Base-by-base conservation (phyloP, 2,113 vertebrate genomes). In the Malurus elegans region DNA sequence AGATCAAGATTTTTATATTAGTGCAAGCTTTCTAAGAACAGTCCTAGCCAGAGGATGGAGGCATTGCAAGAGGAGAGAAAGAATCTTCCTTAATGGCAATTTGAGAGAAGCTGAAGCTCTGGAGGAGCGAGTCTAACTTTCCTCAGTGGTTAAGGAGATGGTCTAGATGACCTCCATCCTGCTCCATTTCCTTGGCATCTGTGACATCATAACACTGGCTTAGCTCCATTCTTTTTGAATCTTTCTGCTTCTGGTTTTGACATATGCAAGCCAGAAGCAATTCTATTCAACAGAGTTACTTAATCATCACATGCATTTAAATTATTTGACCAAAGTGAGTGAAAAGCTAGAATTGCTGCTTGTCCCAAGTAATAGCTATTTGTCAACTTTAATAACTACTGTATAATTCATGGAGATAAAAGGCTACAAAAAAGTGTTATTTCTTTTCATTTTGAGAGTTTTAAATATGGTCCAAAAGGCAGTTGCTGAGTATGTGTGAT, bases 301-400 rank as follows among this genome's bases (percentile, higher is more conserved):
- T 74, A 75, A 91, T 95, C 73, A 62, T 79, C 29, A 83, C 26
- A 56, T 0, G 0, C 64, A 34, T 50, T 58, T 67, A 78, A 90
- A 84, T 38, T 4, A 32, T 88, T 79, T 88, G 84, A 76, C 86
- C 72, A 54, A 80, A 83, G 42, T 3, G 15, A 88, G 56, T 0
- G 0, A 61, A 90, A 85, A 92, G n/a, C 74, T 73, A 40, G 60
- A 79, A 90, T 70, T 90, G 82, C 48, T 47, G 29, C 69, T 92
- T 85, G 31, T 36, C 50, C 23, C 0, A 0, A 91, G 54, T 64
- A 93, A 86, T 61, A 92, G 80, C n/a, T 71, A 11, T 91, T 92
- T 89, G 88, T 80, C 73, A 91, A 48, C 84, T 89, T 70, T 92
- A 54, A 84, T 51, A 88, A 76, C 69, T 92, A 29, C 66, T 88